These are phyloP conservation scores for Diorhabda elongata DNA, from an alignment of 1,140 invertebrate species.

Conservation along the genomic window DNA sequence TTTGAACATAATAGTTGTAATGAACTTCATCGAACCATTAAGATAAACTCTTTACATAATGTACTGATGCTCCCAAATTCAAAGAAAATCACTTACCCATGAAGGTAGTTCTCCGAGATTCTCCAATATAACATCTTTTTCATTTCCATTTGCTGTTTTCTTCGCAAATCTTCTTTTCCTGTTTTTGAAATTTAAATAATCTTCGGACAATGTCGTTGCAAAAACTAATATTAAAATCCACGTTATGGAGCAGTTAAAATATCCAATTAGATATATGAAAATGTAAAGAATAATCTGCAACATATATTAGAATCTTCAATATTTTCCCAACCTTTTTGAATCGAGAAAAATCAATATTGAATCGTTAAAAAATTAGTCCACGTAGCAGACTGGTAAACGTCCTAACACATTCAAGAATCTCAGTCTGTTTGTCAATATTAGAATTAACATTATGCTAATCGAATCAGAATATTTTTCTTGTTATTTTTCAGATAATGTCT, in stretches of 20 bases:
- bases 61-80: too few species aligned
- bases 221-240: constrained; percentile 23
- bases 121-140: constrained; percentile 27
- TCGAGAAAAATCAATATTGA: too few species aligned
- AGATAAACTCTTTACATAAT: not conserved
- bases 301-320: not conserved
- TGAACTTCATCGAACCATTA: too few species aligned
- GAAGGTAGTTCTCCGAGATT: constrained; percentile 25
- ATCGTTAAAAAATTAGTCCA: too few species aligned
- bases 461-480: too few species aligned
- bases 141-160: constrained; percentile 20
- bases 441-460: too few species aligned
- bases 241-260: constrained; percentile 19
- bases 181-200: not conserved
- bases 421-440: too few species aligned
- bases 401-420: too few species aligned
- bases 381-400: too few species aligned
- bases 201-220: constrained; percentile 10
- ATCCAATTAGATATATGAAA: constrained; percentile 19
- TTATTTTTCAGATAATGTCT: too few species aligned
- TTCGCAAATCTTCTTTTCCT: constrained; percentile 15
- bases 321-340: too few species aligned
- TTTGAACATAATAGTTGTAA: too few species aligned
- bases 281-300: constrained; percentile 7
- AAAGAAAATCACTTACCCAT: constrained; percentile 25